These are phyloP conservation scores for Epistrophe grossulariae DNA, from an alignment of 2,888 invertebrate genomes.

Conservation along the genomic window DNA sequence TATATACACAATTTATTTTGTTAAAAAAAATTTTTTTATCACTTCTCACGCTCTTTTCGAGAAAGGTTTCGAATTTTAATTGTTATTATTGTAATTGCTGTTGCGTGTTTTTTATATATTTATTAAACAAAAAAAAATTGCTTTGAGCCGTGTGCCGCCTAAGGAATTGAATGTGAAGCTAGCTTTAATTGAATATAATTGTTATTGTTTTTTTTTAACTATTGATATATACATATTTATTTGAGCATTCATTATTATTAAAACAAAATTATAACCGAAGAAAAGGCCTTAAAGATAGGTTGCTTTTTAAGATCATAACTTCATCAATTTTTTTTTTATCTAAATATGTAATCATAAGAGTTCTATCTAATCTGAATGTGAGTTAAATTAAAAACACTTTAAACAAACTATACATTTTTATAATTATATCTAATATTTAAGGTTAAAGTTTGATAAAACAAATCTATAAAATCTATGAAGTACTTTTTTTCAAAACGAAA, in stretches of 20 bases:
- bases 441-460: too few relatives aligned
- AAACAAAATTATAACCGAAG: neutral
- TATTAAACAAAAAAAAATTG: constrained; percentile 26
- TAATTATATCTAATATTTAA: too few relatives aligned
- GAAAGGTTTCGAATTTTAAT: constrained; percentile 40
- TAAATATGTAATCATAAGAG: neutral
- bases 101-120: constrained; percentile 26
- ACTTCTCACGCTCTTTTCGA: constrained; percentile 29
- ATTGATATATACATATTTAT: constrained; percentile 9
- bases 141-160: constrained; percentile 66
- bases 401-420: neutral
- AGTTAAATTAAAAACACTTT: neutral
- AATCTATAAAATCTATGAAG: too few relatives aligned
- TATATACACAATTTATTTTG: constrained; percentile 30
- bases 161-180: constrained; percentile 67
- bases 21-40: constrained; percentile 9
- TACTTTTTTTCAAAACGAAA: too few relatives aligned
- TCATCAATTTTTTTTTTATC: neutral
- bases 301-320: neutral
- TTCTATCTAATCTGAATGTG: constrained; percentile 51
- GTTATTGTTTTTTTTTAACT: constrained; percentile 8
- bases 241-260: constrained; percentile 33
- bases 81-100: constrained; percentile 33
- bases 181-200: constrained; percentile 50
- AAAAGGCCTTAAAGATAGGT: neutral